Evolutionary conservation across 1,140 invertebrate genomes (phyloP).

Genomic region (Mactra quadrangularis): DNA sequence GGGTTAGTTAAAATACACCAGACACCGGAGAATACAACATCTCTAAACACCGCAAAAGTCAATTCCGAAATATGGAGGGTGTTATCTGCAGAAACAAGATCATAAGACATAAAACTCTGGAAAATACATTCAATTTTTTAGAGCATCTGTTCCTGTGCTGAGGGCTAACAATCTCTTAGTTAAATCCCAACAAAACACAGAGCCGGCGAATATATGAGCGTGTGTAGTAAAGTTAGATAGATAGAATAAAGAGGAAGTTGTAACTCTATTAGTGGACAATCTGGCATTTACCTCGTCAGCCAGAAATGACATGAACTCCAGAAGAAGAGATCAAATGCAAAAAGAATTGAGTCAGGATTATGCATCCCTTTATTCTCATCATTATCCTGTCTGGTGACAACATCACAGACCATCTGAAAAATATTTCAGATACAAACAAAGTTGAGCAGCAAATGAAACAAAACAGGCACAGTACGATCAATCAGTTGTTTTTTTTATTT

Average conservation of each 20-base stretch:
- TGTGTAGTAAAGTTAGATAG: no score
- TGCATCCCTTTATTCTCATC: not conserved
- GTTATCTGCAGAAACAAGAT: not conserved
- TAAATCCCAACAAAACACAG: not conserved
- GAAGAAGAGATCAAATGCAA: constrained; percentile 12
- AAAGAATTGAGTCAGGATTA: constrained; percentile 25
- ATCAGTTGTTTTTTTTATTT: no score
- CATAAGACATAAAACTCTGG: constrained; percentile 2
- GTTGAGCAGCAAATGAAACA: constrained; percentile 18
- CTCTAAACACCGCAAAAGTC: constrained; percentile 8
- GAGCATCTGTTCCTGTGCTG: constrained; percentile 1
- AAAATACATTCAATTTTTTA: constrained; percentile 13
- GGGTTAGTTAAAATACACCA: constrained; percentile 7
- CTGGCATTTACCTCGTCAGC: not conserved
- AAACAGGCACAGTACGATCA: constrained; percentile 4
- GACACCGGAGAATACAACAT: constrained; percentile 8
- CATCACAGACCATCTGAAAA: constrained; percentile 12
- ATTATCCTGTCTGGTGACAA: constrained; percentile 24
- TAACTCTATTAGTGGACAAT: constrained; percentile 22
- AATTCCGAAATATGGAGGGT: constrained; percentile 34
- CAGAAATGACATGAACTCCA: constrained; percentile 13
- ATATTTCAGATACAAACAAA: constrained; percentile 24
- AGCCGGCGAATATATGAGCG: no score
- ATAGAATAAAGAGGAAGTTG: constrained; percentile 10
- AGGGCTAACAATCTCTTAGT: constrained; percentile 2